phyloP scores from a whole-genome alignment of 2,113 vertebrate species.

The Manacus vitellinus region DNA sequence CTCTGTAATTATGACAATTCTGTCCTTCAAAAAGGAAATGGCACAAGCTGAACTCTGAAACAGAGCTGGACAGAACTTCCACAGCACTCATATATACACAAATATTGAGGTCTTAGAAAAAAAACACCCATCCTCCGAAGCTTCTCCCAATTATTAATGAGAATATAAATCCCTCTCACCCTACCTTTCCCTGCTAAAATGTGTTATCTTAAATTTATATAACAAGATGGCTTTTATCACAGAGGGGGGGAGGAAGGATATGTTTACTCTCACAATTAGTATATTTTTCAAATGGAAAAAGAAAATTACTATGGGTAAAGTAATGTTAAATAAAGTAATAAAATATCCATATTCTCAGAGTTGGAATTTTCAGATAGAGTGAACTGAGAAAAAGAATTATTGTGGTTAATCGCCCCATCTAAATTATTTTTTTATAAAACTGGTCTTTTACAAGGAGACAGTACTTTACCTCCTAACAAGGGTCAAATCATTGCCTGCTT shows the following conservation, averaged over 20 bases:
- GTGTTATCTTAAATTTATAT: not conserved
- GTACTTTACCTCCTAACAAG: not conserved
- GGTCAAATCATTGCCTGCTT: not conserved
- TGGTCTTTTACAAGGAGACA: not conserved
- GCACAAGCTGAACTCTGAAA: not conserved
- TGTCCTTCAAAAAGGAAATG: not conserved
- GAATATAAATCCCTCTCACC: not conserved
- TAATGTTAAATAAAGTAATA: not conserved
- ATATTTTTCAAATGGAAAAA: not conserved
- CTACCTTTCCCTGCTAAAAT: not conserved
- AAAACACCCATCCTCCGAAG: not conserved
- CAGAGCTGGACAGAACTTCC: not conserved
- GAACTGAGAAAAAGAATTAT: not conserved
- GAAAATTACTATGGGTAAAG: not conserved
- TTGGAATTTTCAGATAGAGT: not conserved
- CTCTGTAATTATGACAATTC: not conserved
- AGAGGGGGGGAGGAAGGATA: not conserved
- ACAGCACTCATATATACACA: not conserved
- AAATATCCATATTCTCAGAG: not conserved
- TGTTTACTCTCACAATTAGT: not conserved
- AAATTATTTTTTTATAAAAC: not conserved
- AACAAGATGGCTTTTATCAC: not conserved
- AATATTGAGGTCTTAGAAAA: not conserved
- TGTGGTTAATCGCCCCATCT: not conserved
- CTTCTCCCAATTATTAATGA: not conserved